Conservation (phyloP, 2,113 vertebrate genomes). For the Mastomys natalensis region DNA sequence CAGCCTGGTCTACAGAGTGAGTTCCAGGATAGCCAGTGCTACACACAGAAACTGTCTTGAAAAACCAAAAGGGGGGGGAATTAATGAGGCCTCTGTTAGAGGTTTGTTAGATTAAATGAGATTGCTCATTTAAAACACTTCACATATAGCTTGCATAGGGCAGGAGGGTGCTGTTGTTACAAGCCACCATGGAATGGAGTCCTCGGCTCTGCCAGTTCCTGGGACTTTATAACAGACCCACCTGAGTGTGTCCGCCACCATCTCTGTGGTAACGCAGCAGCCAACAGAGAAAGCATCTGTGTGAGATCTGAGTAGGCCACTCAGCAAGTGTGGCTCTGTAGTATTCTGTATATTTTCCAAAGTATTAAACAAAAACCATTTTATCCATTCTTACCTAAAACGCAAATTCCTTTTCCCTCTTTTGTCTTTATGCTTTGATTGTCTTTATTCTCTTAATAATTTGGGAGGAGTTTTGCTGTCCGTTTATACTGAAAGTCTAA, state of each 20-base stretch:
- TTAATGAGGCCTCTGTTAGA: neutral
- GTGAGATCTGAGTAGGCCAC: constrained; percentile 73
- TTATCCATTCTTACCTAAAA: constrained; percentile 80
- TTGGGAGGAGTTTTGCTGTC: neutral
- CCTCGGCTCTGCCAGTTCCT: neutral
- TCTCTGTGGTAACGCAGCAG: constrained; percentile 80
- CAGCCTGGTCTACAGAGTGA: no score
- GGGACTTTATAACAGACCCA: constrained; percentile 36
- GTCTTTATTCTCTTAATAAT: constrained; percentile 16
- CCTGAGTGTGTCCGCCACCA: constrained; percentile 27
- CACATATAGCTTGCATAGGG: neutral
- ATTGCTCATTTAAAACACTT: neutral
- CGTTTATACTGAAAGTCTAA: neutral
- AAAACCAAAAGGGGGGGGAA: neutral
- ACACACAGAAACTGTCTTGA: no score
- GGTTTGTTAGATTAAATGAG: neutral
- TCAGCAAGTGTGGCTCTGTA: constrained; percentile 69
- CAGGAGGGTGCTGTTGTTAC: neutral
- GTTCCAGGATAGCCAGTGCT: no score
- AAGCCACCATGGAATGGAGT: neutral
- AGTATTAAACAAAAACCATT: constrained; percentile 66
- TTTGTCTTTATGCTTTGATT: constrained; percentile 83
- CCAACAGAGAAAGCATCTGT: constrained; percentile 71
- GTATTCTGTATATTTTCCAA: constrained; percentile 82
- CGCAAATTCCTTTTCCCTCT: constrained; percentile 84